phyloP scores from a whole-genome alignment of 2,888 invertebrate genomes.

The Pimpla rufipes region DNA sequence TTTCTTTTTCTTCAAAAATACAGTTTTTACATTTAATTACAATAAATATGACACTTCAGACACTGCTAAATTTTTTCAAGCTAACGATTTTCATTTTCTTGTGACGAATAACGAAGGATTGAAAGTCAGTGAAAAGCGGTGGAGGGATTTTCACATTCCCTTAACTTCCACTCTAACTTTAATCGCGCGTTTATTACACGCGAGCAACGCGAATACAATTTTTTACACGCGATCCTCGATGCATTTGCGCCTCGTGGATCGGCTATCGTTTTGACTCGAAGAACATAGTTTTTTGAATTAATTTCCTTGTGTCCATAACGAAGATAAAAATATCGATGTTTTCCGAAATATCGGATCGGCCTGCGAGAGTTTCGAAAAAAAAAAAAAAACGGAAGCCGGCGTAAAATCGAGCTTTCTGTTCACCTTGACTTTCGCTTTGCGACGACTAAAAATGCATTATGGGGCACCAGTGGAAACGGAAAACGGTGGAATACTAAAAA shows the following conservation, averaged over 20 bases:
- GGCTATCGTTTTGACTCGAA: background rate
- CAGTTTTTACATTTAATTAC: no score
- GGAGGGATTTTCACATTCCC: constrained; percentile 15
- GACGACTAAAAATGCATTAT: background rate
- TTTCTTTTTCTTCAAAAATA: no score
- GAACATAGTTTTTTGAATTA: background rate
- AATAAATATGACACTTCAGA: background rate
- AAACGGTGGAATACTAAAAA: background rate
- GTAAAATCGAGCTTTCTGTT: background rate
- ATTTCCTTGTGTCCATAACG: background rate
- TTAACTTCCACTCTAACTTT: background rate
- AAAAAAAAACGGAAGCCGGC: background rate
- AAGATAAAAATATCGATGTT: background rate
- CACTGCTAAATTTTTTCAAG: background rate
- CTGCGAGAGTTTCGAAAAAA: background rate
- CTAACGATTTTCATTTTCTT: background rate
- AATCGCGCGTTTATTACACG: background rate
- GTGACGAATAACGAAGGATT: background rate
- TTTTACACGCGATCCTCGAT: background rate
- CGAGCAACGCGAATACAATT: background rate
- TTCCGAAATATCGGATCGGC: background rate
- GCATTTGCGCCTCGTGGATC: background rate
- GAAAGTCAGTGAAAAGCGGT: background rate
- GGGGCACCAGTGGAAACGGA: constrained; percentile 1
- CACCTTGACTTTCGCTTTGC: constrained; percentile 2